Evolutionary conservation across 2,888 invertebrate genomes (phyloP).

Genomic region (Terebella lapidaria): DNA sequence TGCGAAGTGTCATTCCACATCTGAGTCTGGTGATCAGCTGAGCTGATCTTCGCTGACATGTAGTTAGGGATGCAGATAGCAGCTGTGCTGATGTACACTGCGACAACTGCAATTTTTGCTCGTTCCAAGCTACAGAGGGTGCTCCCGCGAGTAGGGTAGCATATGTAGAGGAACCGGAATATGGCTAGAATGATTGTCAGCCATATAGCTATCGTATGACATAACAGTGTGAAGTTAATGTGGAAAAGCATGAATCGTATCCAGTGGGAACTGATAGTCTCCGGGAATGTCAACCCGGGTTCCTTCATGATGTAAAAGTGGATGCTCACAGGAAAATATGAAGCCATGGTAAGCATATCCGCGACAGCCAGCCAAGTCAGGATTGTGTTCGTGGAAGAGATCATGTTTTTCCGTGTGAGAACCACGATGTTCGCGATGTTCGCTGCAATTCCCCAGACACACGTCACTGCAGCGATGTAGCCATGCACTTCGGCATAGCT

Average conservation of each 20-base stretch:
- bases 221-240: too few species aligned
- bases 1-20: too few species aligned
- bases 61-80: slow-evolving; percentile 80
- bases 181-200: too few species aligned
- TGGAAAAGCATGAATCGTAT: too few species aligned
- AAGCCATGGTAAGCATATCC: slow-evolving; percentile 82
- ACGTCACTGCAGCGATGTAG: too few species aligned
- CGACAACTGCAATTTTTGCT: slow-evolving; percentile 74
- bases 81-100: slow-evolving; percentile 77
- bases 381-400: slow-evolving; percentile 86
- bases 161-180: slow-evolving; percentile 72
- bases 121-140: slow-evolving; percentile 77
- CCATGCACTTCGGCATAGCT: too few species aligned
- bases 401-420: slow-evolving; percentile 82
- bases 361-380: slow-evolving; percentile 77
- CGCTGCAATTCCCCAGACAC: too few species aligned
- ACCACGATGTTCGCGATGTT: slow-evolving; percentile 88
- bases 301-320: slow-evolving; percentile 58
- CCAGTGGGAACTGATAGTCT: slow-evolving; percentile 53
- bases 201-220: too few species aligned
- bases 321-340: slow-evolving; percentile 84
- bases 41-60: too few species aligned
- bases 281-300: too few species aligned
- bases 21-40: too few species aligned
- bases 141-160: slow-evolving; percentile 73